A percentile compares a stretch with the other conserved stretches of the same genome.
Evolutionary conservation across 1,140 invertebrate species (phyloP).

Genomic region (Linepithema humile): DNA sequence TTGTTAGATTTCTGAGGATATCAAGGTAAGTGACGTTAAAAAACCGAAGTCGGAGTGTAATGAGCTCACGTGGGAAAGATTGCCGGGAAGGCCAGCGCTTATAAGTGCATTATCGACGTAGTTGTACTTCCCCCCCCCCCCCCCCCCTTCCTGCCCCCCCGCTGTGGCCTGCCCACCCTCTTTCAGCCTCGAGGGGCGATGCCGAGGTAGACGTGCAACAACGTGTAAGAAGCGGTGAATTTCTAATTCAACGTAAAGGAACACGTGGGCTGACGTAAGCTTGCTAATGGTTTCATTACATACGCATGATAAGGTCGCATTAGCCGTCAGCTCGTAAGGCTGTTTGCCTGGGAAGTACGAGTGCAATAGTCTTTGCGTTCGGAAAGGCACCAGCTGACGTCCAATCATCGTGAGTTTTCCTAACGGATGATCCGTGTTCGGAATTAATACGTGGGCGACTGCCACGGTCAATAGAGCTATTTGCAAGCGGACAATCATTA

Average conservation of each 20-base stretch:
- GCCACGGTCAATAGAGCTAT: conserved; percentile 34
- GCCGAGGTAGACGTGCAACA: conserved; percentile 9
- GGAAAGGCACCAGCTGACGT: conserved; percentile 40
- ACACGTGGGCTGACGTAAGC: conserved; percentile 29
- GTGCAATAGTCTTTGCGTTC: not conserved
- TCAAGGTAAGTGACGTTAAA: conserved; percentile 28
- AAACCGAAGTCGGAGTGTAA: conserved; percentile 27
- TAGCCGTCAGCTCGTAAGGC: conserved; percentile 28
- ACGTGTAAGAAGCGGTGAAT: conserved; percentile 26
- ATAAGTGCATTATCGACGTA: conserved; percentile 46
- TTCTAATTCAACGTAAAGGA: conserved; percentile 45
- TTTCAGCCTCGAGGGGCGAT: conserved; percentile 7
- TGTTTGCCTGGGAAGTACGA: conserved; percentile 23
- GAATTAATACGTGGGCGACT: conserved; percentile 36
- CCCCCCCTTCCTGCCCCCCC: not conserved
- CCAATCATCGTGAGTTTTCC: conserved; percentile 44
- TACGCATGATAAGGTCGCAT: conserved; percentile 55
- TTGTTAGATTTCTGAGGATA: conserved; percentile 20
- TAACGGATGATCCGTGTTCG: conserved; percentile 37
- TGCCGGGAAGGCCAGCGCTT: conserved; percentile 24
- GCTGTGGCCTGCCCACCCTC: not conserved
- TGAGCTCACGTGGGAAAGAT: conserved; percentile 52
- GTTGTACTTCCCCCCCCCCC: not conserved
- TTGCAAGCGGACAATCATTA: conserved; percentile 25
- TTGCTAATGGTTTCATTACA: conserved; percentile 56